phyloP scores from a whole-genome alignment of 2,113 vertebrate species.

The Prietella phreatophila region DNA sequence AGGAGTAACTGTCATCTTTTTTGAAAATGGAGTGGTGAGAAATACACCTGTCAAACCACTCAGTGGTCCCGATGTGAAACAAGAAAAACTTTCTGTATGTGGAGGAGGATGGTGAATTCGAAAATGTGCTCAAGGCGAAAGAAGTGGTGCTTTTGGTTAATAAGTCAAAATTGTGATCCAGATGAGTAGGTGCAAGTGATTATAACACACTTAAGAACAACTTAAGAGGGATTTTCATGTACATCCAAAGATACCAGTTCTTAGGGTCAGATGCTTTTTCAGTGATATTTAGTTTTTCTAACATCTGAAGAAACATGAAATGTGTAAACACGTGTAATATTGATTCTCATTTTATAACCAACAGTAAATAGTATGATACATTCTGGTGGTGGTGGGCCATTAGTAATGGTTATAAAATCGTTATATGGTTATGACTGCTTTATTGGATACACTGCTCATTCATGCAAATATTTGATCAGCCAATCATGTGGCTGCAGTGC shows the following conservation, averaged over 20 bases:
- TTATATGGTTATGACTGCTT: background rate
- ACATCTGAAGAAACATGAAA: background rate
- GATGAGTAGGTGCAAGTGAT: background rate
- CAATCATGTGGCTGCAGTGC: background rate
- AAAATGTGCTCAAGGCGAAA: background rate
- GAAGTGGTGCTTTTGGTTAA: background rate
- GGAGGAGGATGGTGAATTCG: constrained; percentile 1
- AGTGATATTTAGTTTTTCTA: background rate
- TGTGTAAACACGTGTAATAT: background rate
- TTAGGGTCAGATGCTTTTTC: background rate
- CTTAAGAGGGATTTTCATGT: background rate
- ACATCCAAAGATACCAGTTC: background rate
- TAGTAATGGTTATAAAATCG: no score
- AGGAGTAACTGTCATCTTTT: background rate
- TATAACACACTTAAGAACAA: background rate
- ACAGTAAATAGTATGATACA: background rate
- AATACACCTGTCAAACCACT: constrained; percentile 21
- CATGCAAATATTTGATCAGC: background rate
- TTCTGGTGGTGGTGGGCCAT: background rate
- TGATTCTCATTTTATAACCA: background rate
- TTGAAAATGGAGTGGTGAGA: constrained; percentile 9
- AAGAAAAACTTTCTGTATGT: background rate
- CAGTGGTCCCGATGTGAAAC: background rate
- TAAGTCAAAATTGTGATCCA: background rate
- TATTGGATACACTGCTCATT: background rate